A percentile compares a stretch with the other conserved stretches of the same genome.
These are phyloP conservation scores for Halichondria panicea DNA, from an alignment of 37 sponge, comb jelly and placozoan species.

Conservation along the genomic window DNA sequence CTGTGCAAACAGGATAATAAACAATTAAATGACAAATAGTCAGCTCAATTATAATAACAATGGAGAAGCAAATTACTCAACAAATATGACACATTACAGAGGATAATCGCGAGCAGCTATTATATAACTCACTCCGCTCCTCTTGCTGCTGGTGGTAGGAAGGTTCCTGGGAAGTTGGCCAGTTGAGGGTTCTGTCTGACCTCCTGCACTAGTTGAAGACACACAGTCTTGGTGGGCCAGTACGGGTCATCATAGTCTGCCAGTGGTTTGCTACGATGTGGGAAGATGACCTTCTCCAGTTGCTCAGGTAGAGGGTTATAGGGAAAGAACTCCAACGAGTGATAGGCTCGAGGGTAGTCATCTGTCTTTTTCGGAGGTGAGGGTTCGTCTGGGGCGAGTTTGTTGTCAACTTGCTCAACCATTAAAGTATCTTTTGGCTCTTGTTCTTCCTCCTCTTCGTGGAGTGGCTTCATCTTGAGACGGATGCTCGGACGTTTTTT, in stretches of 20 bases:
- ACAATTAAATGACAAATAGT: no score
- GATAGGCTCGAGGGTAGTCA: slow-evolving; percentile 26
- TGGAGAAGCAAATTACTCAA: no score
- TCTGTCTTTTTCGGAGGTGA: background rate
- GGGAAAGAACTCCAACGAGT: slow-evolving; percentile 37
- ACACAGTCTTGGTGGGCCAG: slow-evolving; percentile 75
- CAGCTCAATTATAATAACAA: no score
- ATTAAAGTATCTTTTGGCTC: no score
- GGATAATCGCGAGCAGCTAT: no score
- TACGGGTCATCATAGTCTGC: slow-evolving; percentile 64
- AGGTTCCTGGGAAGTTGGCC: slow-evolving; percentile 64
- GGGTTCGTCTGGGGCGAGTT: background rate
- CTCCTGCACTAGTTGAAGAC: slow-evolving; percentile 43
- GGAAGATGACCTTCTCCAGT: slow-evolving; percentile 67
- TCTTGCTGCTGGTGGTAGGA: slow-evolving; percentile 65
- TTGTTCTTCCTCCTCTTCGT: no score
- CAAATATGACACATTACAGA: no score
- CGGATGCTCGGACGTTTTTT: background rate
- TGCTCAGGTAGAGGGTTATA: slow-evolving; percentile 45
- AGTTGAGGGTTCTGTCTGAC: background rate
- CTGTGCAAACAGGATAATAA: no score
- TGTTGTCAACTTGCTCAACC: no score
- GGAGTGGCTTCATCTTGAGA: background rate
- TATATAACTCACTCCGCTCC: slow-evolving; percentile 63
- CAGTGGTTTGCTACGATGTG: slow-evolving; percentile 14